These are phyloP conservation scores for Toxonevra muliebris DNA, from an alignment of 2,888 invertebrate species.

Conservation along the genomic window DNA sequence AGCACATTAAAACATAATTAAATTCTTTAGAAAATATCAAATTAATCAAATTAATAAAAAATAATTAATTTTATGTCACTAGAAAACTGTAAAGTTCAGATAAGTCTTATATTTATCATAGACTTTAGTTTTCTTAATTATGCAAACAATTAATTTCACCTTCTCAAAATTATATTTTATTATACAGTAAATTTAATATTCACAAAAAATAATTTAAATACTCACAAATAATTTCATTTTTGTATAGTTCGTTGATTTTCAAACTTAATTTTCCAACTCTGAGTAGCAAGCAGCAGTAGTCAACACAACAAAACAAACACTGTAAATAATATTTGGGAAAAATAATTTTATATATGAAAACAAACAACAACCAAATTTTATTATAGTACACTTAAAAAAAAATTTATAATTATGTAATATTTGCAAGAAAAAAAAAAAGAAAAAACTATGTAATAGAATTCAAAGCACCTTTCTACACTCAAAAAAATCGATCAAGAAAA, in stretches of 20 bases:
- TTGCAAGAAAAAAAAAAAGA: conserved; percentile 15
- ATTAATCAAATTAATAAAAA: no score
- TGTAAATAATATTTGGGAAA: not conserved
- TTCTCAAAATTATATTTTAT: no score
- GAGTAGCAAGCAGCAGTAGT: conserved; percentile 34
- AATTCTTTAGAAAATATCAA: no score
- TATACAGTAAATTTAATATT: not conserved
- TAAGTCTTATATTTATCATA: no score
- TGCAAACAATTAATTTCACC: no score
- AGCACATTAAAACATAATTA: no score
- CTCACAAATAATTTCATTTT: conserved; percentile 70
- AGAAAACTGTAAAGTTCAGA: no score
- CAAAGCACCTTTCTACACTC: not conserved
- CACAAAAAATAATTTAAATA: conserved; percentile 44
- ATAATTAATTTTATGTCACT: no score
- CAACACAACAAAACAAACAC: not conserved
- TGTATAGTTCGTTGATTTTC: conserved; percentile 24
- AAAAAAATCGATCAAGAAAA: conserved; percentile 15
- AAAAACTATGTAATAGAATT: conserved; percentile 9
- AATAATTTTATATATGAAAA: not conserved
- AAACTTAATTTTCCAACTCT: conserved; percentile 36
- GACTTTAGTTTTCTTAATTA: no score
- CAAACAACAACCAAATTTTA: no score
- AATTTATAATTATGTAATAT: not conserved
- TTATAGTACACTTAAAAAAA: no score